Conservation (phyloP, 2,797 vertebrate genomes). For the Syndactyla subalaris region DNA sequence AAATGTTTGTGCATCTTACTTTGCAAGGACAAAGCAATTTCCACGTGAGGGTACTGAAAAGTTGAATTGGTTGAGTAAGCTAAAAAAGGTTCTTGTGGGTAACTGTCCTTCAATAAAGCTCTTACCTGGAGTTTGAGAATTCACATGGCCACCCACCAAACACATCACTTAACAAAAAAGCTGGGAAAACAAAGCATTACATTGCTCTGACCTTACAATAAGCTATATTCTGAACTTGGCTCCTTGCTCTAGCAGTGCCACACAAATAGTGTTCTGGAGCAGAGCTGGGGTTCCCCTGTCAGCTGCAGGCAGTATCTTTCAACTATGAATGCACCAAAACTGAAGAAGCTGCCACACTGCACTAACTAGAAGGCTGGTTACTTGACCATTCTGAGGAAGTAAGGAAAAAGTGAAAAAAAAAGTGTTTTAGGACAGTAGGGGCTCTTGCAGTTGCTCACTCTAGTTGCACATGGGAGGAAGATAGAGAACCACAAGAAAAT, state of each 20-base stretch:
- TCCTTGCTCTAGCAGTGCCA: background rate
- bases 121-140: background rate
- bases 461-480: background rate
- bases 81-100: background rate
- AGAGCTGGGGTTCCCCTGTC: background rate
- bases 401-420: background rate
- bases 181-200: background rate
- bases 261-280: background rate
- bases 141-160: background rate
- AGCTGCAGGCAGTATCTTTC: background rate
- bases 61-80: background rate
- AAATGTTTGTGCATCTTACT: background rate
- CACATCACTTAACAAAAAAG: background rate
- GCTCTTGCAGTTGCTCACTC: slow-evolving; percentile 1
- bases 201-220: background rate
- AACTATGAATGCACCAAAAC: background rate
- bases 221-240: background rate
- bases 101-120: background rate
- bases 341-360: background rate
- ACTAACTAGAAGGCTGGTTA: background rate
- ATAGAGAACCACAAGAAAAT: background rate
- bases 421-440: background rate
- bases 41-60: background rate
- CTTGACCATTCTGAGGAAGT: background rate
- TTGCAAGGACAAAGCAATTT: background rate